phyloP scores from a whole-genome alignment of 2,888 invertebrate species.

The Penaeus monodon region DNA sequence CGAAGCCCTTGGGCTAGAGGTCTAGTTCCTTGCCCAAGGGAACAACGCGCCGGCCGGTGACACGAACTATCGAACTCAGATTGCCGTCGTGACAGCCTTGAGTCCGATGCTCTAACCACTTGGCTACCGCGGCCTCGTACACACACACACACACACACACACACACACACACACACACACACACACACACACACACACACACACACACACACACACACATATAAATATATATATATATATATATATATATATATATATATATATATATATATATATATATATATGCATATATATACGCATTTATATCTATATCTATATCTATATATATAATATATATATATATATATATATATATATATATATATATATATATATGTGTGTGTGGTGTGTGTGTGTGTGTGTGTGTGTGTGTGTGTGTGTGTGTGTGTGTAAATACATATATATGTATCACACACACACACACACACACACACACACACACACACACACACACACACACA shows the following conservation, averaged over 20 bases:
- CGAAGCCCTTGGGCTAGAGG: no score
- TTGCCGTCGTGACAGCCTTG: no score
- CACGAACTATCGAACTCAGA: no score
- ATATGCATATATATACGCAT: constrained; percentile 6
- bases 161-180: not conserved
- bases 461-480: not conserved
- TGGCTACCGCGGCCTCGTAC: no score
- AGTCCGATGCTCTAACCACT: no score
- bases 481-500: no score
- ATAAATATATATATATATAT: not conserved
- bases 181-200: not conserved
- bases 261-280: constrained; percentile 15
- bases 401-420: not conserved
- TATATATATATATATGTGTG: not conserved
- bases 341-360: constrained; percentile 12
- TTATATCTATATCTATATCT: not conserved
- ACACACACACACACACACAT: not conserved
- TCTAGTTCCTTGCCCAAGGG: no score
- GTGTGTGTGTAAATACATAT: not conserved
- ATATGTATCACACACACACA: not conserved
- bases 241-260: not conserved
- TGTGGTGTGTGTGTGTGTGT: not conserved
- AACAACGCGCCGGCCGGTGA: no score
- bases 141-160: no score
- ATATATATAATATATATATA: constrained; percentile 8